phyloP scores from a whole-genome alignment of 1,140 invertebrate species.

The Hirudo medicinalis region DNA sequence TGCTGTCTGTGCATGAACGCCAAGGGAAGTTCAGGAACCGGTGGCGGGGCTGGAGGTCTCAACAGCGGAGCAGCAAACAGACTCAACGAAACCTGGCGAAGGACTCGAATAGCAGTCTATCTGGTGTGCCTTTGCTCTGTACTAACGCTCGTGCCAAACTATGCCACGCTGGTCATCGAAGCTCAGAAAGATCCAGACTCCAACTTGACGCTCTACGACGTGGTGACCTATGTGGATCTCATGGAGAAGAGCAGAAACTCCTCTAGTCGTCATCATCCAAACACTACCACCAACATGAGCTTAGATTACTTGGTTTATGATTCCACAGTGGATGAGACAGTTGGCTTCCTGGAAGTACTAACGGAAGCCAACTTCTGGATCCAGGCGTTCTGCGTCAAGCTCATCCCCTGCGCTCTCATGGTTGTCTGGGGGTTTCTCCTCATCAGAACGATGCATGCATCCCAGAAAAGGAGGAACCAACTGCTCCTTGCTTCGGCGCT shows the following conservation, averaged over 20 bases:
- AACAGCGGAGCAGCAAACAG: not conserved
- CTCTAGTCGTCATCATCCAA: not conserved
- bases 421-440: conserved; percentile 40
- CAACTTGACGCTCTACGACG: conserved; percentile 22
- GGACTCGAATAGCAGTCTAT: conserved; percentile 58
- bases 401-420: conserved; percentile 42
- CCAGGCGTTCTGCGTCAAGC: conserved; percentile 33
- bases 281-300: not conserved
- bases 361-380: conserved; percentile 32
- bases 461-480: not conserved
- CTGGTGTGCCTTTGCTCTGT: conserved; percentile 57
- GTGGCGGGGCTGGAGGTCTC: too few relatives aligned
- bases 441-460: conserved; percentile 31
- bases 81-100: conserved; percentile 25
- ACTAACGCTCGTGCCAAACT: conserved; percentile 62
- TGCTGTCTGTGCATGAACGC: not conserved
- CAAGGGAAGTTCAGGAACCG: not conserved
- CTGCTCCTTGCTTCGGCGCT: conserved; percentile 27
- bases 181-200: conserved; percentile 19
- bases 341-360: conserved; percentile 20
- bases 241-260: not conserved
- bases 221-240: conserved; percentile 12
- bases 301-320: not conserved
- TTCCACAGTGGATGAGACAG: not conserved
- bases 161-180: conserved; percentile 27